Conservation (phyloP, 2,888 invertebrate genomes). For the Geotrupes spiniger region DNA sequence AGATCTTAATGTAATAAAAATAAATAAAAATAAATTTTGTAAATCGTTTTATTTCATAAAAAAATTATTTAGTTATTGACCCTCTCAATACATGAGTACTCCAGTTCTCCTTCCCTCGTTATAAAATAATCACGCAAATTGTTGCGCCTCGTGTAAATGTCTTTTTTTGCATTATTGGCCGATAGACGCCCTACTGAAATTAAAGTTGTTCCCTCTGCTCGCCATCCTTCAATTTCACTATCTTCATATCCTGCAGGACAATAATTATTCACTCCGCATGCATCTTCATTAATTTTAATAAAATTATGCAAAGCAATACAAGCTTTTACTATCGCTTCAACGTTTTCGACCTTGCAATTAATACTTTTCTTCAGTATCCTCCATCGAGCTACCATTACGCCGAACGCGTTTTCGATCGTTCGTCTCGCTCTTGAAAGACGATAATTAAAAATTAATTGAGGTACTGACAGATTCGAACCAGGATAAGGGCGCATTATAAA, state of each 20-base stretch:
- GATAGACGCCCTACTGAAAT: background rate
- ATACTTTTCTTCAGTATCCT: background rate
- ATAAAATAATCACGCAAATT: background rate
- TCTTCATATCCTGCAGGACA: background rate
- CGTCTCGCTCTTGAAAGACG: too few species aligned
- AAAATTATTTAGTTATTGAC: background rate
- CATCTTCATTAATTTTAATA: background rate
- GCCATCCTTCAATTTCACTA: background rate
- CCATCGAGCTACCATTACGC: background rate
- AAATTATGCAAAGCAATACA: background rate
- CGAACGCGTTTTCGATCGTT: background rate
- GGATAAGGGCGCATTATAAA: constrained; percentile 1
- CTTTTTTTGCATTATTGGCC: background rate
- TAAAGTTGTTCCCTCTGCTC: background rate
- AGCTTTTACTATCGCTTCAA: background rate
- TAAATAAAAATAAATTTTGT: background rate
- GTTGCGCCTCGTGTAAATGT: background rate
- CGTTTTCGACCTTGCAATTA: background rate
- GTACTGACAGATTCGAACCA: background rate
- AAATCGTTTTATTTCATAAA: background rate
- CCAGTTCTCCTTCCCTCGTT: background rate
- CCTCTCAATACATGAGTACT: background rate
- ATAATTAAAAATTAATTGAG: background rate
- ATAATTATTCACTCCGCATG: background rate
- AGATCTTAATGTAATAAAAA: background rate